Evolutionary conservation across 1,140 invertebrate species (phyloP).

Genomic region (Drosophila ananassae): DNA sequence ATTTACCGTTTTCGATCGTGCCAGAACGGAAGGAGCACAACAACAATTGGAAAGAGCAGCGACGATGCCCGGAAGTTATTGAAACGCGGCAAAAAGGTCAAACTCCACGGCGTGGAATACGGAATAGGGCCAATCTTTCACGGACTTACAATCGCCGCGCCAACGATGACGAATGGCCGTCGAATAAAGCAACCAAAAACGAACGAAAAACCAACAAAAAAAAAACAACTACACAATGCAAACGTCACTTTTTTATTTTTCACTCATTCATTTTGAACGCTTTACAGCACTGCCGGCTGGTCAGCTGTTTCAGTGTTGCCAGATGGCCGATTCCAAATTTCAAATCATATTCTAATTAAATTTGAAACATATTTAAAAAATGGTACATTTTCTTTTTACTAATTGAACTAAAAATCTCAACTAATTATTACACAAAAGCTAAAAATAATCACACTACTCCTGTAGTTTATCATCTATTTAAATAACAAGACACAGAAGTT

Average conservation of each 20-base stretch:
- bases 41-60: conserved; percentile 1
- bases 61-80: conserved; percentile 26
- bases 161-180: conserved; percentile 36
- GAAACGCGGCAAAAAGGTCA: conserved; percentile 8
- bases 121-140: conserved; percentile 4
- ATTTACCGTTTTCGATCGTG: conserved; percentile 25
- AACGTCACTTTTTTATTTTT: conserved; percentile 61
- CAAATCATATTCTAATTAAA: no score
- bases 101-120: conserved; percentile 3
- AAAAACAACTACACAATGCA: conserved; percentile 53
- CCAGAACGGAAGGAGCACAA: background rate
- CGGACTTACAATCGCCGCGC: background rate
- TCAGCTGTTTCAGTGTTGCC: background rate
- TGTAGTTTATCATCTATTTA: no score
- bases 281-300: background rate
- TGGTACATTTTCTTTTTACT: no score
- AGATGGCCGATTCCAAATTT: no score
- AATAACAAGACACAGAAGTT: no score
- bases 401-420: no score
- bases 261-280: conserved; percentile 16
- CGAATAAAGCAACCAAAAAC: conserved; percentile 41
- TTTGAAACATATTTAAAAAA: no score
- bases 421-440: no score
- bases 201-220: conserved; percentile 39
- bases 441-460: no score